phyloP scores from a whole-genome alignment of 2,888 invertebrate species.

The Pseudococcus longispinus region DNA sequence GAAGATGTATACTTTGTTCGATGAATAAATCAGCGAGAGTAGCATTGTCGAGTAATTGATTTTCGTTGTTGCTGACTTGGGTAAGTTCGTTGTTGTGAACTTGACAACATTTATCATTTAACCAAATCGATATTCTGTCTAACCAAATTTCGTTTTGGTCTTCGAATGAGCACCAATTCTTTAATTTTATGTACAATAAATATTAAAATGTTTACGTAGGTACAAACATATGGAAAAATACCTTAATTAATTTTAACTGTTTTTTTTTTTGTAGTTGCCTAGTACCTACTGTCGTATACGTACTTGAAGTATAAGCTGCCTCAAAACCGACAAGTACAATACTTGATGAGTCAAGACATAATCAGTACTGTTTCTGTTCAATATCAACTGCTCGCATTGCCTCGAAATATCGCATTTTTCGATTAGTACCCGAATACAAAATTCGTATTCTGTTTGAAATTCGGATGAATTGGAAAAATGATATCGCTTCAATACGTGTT shows the following conservation, averaged over 20 bases:
- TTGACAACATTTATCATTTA: background rate
- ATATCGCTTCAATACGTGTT: background rate
- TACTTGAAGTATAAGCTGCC: slow-evolving; percentile 29
- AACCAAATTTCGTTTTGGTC: background rate
- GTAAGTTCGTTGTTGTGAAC: background rate
- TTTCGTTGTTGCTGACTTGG: background rate
- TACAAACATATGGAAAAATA: too few species aligned
- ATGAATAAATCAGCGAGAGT: slow-evolving; percentile 13
- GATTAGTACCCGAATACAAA: background rate
- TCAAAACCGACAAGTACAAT: slow-evolving; percentile 9
- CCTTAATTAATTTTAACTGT: too few species aligned
- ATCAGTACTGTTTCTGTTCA: background rate
- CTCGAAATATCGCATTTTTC: slow-evolving; percentile 17
- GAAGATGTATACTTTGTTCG: background rate
- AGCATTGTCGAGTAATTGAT: background rate
- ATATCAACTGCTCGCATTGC: background rate
- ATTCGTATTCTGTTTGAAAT: background rate
- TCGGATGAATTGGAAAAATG: background rate
- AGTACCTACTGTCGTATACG: background rate
- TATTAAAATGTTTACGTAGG: too few species aligned
- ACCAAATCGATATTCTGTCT: background rate
- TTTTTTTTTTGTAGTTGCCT: too few species aligned
- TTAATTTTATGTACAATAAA: too few species aligned
- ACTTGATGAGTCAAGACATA: slow-evolving; percentile 42
- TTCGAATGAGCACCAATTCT: background rate